Base-by-base conservation (phyloP, 2,888 invertebrate species). In the Euclidia mi region DNA sequence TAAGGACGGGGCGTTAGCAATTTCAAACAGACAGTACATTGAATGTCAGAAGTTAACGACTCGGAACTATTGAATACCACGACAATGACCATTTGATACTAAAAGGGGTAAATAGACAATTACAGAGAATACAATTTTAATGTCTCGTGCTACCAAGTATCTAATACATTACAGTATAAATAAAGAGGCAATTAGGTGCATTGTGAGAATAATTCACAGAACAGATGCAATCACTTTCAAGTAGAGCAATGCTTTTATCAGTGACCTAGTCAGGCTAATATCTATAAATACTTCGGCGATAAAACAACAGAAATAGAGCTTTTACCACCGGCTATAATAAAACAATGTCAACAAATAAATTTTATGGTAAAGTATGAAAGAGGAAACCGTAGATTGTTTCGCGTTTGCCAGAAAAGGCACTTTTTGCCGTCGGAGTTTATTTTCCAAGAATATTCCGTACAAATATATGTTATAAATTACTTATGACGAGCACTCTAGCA, bases 171-270 rank as follows among this genome's bases (percentile, higher is more conserved):
- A 35, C 9, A 28, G 17, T 42, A 7, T 34, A 42, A 40, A 10
- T 37, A 14, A 43, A 43, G 18, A 29, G 17, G 34, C 7, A 49
- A 37, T 37, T 20, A 29, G 20, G 17, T 31, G 28, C n/a, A 50
- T 29, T 41, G 43, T 43, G 12, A 4, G 18, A 14, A 14, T 20
- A 18, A 40, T 20, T 40, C 12, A 17, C 20, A 1, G 20, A 29
- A 37, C 32, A 32, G 34, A 3, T 38, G 37, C n/a, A 12, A 40
- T 40, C 34, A 17, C 17, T 28, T 34, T 34, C 2, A 42, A 34
- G 34, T 34, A 15, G 4, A 11, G 29, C n/a, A 37, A 20, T 7
- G 18, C 31, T 11, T 20, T 47, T 48, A 48, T 48, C 40, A 32
- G 20, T 32, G 29, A 18, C 38, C 37, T 47, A 47, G 17, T 29